Base-by-base conservation (phyloP, 2,888 invertebrate genomes). In the Mamestra brassicae region DNA sequence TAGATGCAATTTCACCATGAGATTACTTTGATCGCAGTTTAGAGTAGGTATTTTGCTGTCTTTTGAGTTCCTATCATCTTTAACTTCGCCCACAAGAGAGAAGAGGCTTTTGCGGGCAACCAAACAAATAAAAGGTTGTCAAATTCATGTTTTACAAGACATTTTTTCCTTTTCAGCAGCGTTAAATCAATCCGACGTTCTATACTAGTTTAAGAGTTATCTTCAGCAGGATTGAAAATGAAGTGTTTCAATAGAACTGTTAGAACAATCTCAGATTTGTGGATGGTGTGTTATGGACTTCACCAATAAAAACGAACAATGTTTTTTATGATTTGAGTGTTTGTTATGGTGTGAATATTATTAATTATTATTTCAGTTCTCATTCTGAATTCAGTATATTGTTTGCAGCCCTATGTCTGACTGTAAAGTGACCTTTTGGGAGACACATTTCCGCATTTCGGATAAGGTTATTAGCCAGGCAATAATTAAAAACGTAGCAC, bases 131-230 rank as follows among this genome's bases (percentile, higher is more conserved):
- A 42, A 50, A 60, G 17, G 3, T 55, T n/a, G 4, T 34, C 17
- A 47, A 61, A 71, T 2, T 66, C 47, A 54, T 60, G 3, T 13
- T n/a, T 57, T 67, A 75, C n/a, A 34, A 58, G 6, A 45, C 45
- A 7, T 83, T 70, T 80, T 75, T 87, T 88, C 74, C 63, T 88
- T 94, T 93, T 78, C 94, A 94, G 95, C 92, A 66, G 90, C 90
- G 76, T 87, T 94, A 83, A 93, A 90, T 83, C 91, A 93, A 72
- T 91, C 93, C 80, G 95, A 95, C 89, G 95, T 95, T 78, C 90
- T 95, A 74, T 95, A 95, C 86, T 95, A 90, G 73, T 45, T 52
- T 72, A 72, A 76, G 45, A 62, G n/a, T 50, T 72, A 38, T 36
- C 69, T 50, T 38, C 64, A 58, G 57, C 36, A 52, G 54, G 63